A percentile compares a stretch with the other conserved stretches of the same genome.
These are phyloP conservation scores for Atrichornis clamosus DNA, from an alignment of 2,113 vertebrate genomes.

Conservation along the genomic window DNA sequence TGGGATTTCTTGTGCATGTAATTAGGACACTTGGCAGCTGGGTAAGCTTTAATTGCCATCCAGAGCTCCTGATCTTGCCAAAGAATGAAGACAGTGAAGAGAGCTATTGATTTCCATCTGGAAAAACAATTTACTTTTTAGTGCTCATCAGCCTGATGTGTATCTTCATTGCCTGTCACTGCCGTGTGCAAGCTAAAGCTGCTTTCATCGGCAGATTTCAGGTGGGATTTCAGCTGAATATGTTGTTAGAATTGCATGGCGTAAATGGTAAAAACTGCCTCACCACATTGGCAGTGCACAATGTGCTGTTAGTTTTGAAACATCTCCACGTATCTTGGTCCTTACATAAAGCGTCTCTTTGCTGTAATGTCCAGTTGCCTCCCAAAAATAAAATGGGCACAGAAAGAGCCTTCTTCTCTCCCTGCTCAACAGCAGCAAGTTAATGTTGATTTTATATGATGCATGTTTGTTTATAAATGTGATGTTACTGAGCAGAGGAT, in stretches of 20 bases:
- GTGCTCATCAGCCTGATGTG: constrained; percentile 26
- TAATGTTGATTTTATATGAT: background rate
- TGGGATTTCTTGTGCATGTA: background rate
- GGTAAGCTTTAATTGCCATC: constrained; percentile 41
- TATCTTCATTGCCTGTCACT: constrained; percentile 15
- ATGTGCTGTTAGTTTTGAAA: background rate
- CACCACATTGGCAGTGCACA: background rate
- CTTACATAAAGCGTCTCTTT: background rate
- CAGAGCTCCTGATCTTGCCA: background rate
- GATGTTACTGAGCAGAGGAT: background rate
- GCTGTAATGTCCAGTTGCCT: background rate
- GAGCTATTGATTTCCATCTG: constrained; percentile 50
- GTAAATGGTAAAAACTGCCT: background rate
- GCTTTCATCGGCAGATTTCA: constrained; percentile 8
- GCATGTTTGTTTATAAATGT: constrained; percentile 28
- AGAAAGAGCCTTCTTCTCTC: background rate
- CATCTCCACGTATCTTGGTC: background rate
- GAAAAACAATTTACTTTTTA: constrained; percentile 36
- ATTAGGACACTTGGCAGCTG: constrained; percentile 41
- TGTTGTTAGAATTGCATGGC: background rate
- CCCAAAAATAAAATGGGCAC: background rate
- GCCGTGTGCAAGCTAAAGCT: background rate
- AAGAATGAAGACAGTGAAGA: constrained; percentile 4
- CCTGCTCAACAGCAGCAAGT: background rate
- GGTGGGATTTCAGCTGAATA: background rate